Conservation (phyloP, 2,888 invertebrate genomes). For the Cantharis rufa region DNA sequence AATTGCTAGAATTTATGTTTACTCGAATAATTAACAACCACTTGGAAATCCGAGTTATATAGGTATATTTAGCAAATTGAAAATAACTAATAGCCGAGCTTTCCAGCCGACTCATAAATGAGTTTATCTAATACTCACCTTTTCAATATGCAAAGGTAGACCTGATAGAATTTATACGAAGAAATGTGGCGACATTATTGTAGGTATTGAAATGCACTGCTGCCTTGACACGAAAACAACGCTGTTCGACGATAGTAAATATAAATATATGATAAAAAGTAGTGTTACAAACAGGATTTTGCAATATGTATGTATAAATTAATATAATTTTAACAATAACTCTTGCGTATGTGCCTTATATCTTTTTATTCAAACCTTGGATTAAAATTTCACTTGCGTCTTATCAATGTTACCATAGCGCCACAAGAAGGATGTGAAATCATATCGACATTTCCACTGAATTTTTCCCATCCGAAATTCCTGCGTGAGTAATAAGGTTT, state of each 20-base stretch:
- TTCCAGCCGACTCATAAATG: conserved; percentile 17
- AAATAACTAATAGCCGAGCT: background rate
- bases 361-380: conserved; percentile 3
- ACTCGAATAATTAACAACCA: background rate
- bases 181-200: conserved; percentile 32
- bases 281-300: conserved; percentile 23
- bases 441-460: background rate
- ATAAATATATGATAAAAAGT: conserved; percentile 15
- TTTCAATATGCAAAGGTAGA: conserved; percentile 25
- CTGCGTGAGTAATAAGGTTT: background rate
- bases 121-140: conserved; percentile 17
- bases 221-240: conserved; percentile 33
- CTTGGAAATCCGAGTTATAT: background rate
- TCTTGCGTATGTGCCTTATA: background rate
- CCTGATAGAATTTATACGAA: conserved; percentile 28
- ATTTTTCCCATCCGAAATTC: background rate
- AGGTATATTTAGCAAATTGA: background rate
- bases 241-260: conserved; percentile 13
- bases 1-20: background rate
- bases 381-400: background rate
- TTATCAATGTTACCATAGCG: background rate
- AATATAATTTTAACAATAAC: conserved; percentile 21
- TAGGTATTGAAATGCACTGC: conserved; percentile 31
- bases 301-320: conserved; percentile 16
- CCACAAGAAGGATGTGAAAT: background rate